These are phyloP conservation scores for Limnodromus scolopaceus DNA, from an alignment of 2,797 vertebrate species.

Conservation along the genomic window DNA sequence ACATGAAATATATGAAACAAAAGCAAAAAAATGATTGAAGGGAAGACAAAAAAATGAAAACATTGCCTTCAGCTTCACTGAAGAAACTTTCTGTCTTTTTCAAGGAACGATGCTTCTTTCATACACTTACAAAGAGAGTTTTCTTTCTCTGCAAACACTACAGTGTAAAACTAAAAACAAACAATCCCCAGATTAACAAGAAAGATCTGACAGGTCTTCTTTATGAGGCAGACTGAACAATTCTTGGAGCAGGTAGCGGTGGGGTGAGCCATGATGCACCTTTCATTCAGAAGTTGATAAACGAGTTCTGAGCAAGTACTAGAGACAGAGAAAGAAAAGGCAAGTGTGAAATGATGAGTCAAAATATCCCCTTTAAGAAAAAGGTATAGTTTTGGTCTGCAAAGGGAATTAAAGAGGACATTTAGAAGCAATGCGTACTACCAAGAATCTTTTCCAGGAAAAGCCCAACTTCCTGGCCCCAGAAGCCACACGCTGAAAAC, in stretches of 20 bases:
- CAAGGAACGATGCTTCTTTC: background rate
- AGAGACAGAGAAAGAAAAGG: background rate
- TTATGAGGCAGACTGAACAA: background rate
- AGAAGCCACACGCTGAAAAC: background rate
- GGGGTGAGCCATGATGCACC: background rate
- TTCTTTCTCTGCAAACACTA: background rate
- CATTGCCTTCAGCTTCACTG: background rate
- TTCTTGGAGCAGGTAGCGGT: background rate
- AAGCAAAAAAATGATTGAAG: background rate
- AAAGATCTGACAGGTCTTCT: background rate
- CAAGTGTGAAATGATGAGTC: background rate
- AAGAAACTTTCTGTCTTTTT: background rate
- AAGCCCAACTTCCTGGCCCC: background rate
- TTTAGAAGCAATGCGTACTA: background rate
- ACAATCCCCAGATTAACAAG: background rate
- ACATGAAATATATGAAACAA: background rate
- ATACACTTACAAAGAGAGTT: background rate
- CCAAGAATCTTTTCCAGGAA: background rate
- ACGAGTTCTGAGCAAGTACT: background rate
- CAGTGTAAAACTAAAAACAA: background rate
- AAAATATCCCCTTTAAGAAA: background rate
- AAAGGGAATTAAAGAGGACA: background rate
- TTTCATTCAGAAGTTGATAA: conserved; percentile 6
- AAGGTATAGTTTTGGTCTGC: background rate
- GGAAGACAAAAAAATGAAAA: background rate